phyloP scores from a whole-genome alignment of 2,797 vertebrate species.

The Helostoma temminkii region DNA sequence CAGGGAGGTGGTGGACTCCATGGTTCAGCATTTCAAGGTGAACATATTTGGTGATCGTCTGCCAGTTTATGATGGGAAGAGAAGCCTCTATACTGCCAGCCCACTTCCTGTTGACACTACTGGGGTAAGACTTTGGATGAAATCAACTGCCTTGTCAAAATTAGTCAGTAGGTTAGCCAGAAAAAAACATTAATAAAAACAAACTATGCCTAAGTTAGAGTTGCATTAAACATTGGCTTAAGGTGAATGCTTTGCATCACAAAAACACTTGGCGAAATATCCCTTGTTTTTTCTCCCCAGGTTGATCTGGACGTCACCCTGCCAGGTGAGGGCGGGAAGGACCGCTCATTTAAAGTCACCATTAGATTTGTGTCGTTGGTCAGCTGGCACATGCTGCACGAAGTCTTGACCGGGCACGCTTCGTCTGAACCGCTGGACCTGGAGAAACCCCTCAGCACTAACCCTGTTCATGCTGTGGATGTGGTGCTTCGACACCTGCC shows the following conservation, averaged over 20 bases:
- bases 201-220: not conserved
- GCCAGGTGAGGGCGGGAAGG: constrained; percentile 97
- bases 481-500: constrained; percentile 97
- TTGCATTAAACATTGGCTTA: not conserved
- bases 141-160: not conserved
- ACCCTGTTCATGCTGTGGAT: constrained; percentile 97
- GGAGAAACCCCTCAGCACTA: constrained; percentile 98
- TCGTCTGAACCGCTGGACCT: constrained; percentile 91
- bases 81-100: constrained; percentile 95
- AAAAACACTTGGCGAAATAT: not conserved
- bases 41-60: constrained; percentile 97
- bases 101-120: constrained; percentile 93
- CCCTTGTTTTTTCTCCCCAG: constrained; percentile 69
- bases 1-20: constrained; percentile 98
- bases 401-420: constrained; percentile 92
- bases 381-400: constrained; percentile 98
- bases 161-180: no score
- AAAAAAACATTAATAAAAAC: not conserved
- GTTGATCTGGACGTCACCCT: constrained; percentile 98
- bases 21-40: constrained; percentile 99
- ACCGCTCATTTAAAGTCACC: constrained; percentile 96
- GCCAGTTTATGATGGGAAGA: constrained; percentile 98
- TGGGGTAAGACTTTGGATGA: constrained; percentile 84
- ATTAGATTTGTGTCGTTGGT: constrained; percentile 96
- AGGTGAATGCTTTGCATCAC: no score